Percentiles rank a stretch among this genome's conserved stretches.
Evolutionary conservation across 2,888 invertebrate genomes (phyloP).

Genomic region (Sclerodermus sp.): DNA sequence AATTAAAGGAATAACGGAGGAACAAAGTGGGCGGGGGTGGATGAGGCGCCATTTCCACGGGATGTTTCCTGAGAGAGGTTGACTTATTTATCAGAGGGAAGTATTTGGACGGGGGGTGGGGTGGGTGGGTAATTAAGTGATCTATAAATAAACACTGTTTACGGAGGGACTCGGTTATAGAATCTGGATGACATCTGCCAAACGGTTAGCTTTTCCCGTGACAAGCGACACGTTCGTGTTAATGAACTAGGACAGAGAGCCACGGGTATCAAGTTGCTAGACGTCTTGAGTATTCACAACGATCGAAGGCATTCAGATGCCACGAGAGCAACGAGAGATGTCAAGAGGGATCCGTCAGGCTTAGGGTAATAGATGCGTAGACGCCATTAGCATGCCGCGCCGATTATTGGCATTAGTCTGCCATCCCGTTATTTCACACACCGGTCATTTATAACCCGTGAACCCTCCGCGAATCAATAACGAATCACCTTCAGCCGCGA

Average conservation of each 20-base stretch:
- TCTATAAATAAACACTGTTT: too few species aligned
- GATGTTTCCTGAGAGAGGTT: too few species aligned
- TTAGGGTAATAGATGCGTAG: conserved; percentile 55
- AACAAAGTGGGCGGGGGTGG: too few species aligned
- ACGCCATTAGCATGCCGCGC: conserved; percentile 53
- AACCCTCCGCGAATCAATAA: not conserved
- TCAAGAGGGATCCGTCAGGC: conserved; percentile 53
- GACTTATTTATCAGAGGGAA: too few species aligned
- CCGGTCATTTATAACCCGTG: conserved; percentile 35
- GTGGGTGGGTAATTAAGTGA: too few species aligned
- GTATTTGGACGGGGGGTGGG: too few species aligned
- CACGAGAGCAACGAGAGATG: conserved; percentile 42
- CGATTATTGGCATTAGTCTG: conserved; percentile 53
- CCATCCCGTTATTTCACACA: conserved; percentile 30
- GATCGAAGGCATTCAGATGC: conserved; percentile 34
- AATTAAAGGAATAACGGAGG: too few species aligned
- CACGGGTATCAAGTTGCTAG: conserved; percentile 9
- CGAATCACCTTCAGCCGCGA: not conserved
- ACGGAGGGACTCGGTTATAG: too few species aligned
- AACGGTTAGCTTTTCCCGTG: too few species aligned
- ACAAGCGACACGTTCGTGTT: too few species aligned
- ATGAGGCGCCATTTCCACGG: too few species aligned
- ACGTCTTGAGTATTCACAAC: conserved; percentile 25
- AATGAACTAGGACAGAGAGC: not conserved
- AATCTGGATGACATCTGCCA: too few species aligned